Percentiles rank a stretch among this genome's conserved stretches.
phyloP scores from a whole-genome alignment of 2,888 invertebrate species.

The Amphipyra tragopoginis region DNA sequence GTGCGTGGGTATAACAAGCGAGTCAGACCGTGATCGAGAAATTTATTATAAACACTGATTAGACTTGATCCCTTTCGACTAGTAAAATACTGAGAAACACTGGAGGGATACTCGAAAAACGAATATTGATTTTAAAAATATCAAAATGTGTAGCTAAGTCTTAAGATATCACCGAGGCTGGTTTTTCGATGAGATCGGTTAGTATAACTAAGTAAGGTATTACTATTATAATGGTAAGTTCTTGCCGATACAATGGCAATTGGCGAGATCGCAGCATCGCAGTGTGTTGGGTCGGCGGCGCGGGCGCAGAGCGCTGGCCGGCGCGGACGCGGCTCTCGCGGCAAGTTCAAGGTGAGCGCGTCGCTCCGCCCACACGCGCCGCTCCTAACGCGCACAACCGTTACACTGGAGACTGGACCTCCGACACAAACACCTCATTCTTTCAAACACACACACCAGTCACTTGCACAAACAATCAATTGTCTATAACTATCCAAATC shows the following conservation, averaged over 20 bases:
- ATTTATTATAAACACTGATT: too few relatives aligned
- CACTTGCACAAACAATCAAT: slow-evolving; percentile 72
- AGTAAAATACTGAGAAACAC: too few relatives aligned
- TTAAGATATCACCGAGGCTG: too few relatives aligned
- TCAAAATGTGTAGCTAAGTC: too few relatives aligned
- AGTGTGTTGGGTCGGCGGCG: slow-evolving; percentile 30
- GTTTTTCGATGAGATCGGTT: neutral
- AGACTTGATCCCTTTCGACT: too few relatives aligned
- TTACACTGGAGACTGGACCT: slow-evolving; percentile 82
- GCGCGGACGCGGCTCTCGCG: slow-evolving; percentile 78
- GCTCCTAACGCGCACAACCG: slow-evolving; percentile 82
- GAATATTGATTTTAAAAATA: too few relatives aligned
- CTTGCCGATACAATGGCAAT: slow-evolving; percentile 34
- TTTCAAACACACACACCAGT: slow-evolving; percentile 69
- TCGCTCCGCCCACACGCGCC: slow-evolving; percentile 87
- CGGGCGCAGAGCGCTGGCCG: slow-evolving; percentile 20
- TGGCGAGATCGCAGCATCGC: slow-evolving; percentile 63
- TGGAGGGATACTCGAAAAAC: too few relatives aligned
- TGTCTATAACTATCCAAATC: slow-evolving; percentile 66
- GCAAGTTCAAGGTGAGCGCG: slow-evolving; percentile 90
- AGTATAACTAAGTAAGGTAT: neutral
- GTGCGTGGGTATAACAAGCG: too few relatives aligned
- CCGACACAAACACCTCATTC: slow-evolving; percentile 76
- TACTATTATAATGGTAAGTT: slow-evolving; percentile 17
- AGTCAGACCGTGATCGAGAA: too few relatives aligned